A percentile compares a stretch with the other conserved stretches of the same genome.
Conservation (phyloP, 1,140 invertebrate species). For the Lepidotrigona ventralis region DNA sequence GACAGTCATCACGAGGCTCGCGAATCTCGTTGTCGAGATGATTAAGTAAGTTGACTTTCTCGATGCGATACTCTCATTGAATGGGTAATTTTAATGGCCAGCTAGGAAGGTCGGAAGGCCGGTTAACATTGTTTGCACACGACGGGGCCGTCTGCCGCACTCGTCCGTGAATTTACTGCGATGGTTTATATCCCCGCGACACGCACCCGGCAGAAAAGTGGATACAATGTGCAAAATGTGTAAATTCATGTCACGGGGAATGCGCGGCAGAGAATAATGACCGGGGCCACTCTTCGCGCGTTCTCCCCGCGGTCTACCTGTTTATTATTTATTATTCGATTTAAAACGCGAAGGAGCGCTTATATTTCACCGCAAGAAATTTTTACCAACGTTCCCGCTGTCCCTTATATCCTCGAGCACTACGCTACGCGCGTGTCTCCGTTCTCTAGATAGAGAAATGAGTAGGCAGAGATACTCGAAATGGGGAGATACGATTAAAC, state of each 20-base stretch:
- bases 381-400: background rate
- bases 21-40: background rate
- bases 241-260: slow-evolving; percentile 49
- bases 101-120: background rate
- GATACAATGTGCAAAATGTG: slow-evolving; percentile 48
- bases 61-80: background rate
- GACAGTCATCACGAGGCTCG: no score
- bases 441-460: background rate
- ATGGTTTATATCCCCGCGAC: slow-evolving; percentile 44
- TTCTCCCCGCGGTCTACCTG: slow-evolving; percentile 11
- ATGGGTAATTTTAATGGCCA: background rate
- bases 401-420: background rate
- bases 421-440: background rate
- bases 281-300: slow-evolving; percentile 29
- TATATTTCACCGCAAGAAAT: slow-evolving; percentile 21
- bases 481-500: background rate
- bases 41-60: background rate
- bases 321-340: slow-evolving; percentile 50
- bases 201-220: slow-evolving; percentile 40
- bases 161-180: slow-evolving; percentile 45
- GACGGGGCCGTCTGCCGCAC: slow-evolving; percentile 22
- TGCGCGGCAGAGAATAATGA: slow-evolving; percentile 46
- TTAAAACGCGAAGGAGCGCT: slow-evolving; percentile 37
- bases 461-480: background rate
- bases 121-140: background rate